phyloP scores from a whole-genome alignment of 2,797 vertebrate genomes.

The Chanos chanos region DNA sequence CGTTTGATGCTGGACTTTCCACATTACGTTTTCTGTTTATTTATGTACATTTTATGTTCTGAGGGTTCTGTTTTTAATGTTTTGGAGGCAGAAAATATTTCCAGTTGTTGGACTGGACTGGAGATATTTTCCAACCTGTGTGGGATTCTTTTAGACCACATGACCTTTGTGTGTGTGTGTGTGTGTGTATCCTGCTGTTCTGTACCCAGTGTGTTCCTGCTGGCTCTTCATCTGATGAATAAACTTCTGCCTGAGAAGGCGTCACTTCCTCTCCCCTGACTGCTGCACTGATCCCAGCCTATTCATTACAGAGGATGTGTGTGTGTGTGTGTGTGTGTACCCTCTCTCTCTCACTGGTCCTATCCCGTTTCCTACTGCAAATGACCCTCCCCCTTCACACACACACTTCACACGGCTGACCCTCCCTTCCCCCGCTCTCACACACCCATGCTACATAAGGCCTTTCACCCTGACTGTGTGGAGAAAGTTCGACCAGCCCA shows the following conservation, averaged over 20 bases:
- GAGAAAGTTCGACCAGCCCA: slow-evolving; percentile 62
- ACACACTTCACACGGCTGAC: slow-evolving; percentile 29
- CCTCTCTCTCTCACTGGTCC: slow-evolving; percentile 2
- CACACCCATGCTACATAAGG: slow-evolving; percentile 58
- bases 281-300: slow-evolving; percentile 68
- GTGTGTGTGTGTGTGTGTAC: slow-evolving; percentile 28
- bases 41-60: too few species aligned
- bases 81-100: too few species aligned
- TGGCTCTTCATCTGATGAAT: slow-evolving; percentile 46
- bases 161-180: slow-evolving; percentile 1
- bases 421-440: slow-evolving; percentile 47
- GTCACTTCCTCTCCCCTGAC: slow-evolving; percentile 56
- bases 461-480: slow-evolving; percentile 58
- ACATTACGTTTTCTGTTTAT: too few species aligned
- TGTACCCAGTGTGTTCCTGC: neutral
- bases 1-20: too few species aligned
- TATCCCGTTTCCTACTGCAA: slow-evolving; percentile 28
- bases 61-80: too few species aligned
- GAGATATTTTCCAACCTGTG: neutral
- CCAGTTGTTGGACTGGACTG: too few species aligned
- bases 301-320: slow-evolving; percentile 53
- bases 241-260: slow-evolving; percentile 27
- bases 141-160: slow-evolving; percentile 9
- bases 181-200: neutral
- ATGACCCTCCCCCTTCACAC: slow-evolving; percentile 36